Evolutionary conservation across 1,140 invertebrate genomes (phyloP).

Genomic region (Ceratitis capitata): DNA sequence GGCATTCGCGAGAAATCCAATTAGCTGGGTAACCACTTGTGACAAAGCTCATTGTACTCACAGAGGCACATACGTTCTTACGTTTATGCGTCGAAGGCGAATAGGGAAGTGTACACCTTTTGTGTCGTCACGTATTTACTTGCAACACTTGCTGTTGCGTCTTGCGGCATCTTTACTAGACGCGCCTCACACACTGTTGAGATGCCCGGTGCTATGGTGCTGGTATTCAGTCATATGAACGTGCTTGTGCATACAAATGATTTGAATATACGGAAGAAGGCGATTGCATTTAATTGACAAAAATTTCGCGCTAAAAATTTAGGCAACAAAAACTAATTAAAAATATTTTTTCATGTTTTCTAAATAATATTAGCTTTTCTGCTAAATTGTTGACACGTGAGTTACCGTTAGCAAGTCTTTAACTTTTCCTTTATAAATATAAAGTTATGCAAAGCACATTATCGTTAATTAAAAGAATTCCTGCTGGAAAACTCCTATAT

Average conservation of each 20-base stretch:
- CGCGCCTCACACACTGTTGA: not conserved
- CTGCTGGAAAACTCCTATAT: no score
- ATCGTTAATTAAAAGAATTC: no score
- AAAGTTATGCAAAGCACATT: no score
- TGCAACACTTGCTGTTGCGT: not conserved
- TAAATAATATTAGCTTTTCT: no score
- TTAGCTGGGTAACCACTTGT: slow-evolving; percentile 21
- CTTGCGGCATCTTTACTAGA: not conserved
- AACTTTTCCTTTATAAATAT: no score
- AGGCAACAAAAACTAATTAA: no score
- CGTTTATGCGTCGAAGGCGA: not conserved
- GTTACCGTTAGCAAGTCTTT: no score
- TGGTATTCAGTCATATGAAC: not conserved
- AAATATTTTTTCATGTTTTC: no score
- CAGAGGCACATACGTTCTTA: not conserved
- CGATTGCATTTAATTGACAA: no score
- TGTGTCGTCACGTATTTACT: slow-evolving; percentile 34
- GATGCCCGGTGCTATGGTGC: not conserved
- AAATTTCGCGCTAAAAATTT: no score
- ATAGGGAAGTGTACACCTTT: not conserved
- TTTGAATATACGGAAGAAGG: not conserved
- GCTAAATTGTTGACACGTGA: no score
- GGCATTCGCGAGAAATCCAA: slow-evolving; percentile 25
- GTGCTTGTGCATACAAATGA: not conserved
- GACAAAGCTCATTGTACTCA: not conserved